phyloP scores from a whole-genome alignment of 2,797 vertebrate genomes.

The Acipenser transmontanus region DNA sequence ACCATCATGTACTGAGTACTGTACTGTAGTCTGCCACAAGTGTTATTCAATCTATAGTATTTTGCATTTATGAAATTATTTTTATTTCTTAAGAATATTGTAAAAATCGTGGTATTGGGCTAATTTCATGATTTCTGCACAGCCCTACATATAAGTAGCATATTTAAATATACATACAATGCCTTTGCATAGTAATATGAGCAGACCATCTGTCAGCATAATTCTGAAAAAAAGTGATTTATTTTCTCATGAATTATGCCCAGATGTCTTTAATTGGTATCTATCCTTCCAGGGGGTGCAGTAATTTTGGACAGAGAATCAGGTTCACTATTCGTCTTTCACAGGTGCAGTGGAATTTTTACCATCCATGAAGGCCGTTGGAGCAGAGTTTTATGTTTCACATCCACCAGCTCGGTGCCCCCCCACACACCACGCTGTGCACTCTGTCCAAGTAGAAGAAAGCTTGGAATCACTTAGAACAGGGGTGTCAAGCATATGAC shows the following conservation, averaged over 20 bases:
- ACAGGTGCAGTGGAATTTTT: constrained; percentile 20
- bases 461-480: no score
- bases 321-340: constrained; percentile 16
- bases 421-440: constrained; percentile 24
- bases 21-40: no score
- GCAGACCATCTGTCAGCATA: constrained; percentile 56
- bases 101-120: no score
- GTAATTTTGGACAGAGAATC: constrained; percentile 20
- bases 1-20: no score
- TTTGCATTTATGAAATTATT: no score
- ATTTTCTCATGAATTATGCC: constrained; percentile 49
- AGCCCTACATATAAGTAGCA: no score
- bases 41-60: no score
- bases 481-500: no score
- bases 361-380: constrained; percentile 17
- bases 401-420: constrained; percentile 28
- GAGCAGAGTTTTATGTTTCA: constrained; percentile 37
- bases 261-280: constrained; percentile 50
- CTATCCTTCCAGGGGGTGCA: constrained; percentile 43
- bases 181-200: constrained; percentile 27
- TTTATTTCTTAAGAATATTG: no score
- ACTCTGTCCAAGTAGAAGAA: no score
- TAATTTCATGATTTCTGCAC: no score
- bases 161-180: neutral
- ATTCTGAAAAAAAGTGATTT: constrained; percentile 55